phyloP scores from a whole-genome alignment of 2,797 vertebrate genomes.

The Odontamblyopus rebecca region DNA sequence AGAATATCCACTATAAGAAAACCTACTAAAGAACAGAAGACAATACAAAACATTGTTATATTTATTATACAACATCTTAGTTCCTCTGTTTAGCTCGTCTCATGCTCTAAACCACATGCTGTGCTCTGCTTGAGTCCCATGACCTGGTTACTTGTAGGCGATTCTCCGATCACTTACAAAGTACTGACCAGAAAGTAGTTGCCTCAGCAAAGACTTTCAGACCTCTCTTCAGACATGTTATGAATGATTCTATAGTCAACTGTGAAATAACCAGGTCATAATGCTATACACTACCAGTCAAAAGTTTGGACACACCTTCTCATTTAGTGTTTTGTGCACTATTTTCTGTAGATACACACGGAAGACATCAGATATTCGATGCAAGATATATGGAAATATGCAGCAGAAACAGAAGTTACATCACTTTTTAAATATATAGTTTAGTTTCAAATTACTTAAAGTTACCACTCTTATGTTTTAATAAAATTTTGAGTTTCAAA shows the following conservation, averaged over 20 bases:
- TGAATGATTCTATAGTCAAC: background rate
- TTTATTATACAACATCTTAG: background rate
- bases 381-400: too few relatives aligned
- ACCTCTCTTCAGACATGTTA: background rate
- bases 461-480: too few relatives aligned
- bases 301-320: too few relatives aligned
- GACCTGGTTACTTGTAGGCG: conserved; percentile 10
- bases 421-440: too few relatives aligned
- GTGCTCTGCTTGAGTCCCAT: background rate
- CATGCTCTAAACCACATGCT: conserved; percentile 4
- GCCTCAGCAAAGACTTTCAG: conserved; percentile 10
- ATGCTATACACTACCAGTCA: background rate
- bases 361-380: too few relatives aligned
- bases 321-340: too few relatives aligned
- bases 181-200: background rate
- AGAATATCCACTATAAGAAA: background rate
- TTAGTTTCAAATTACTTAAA: too few relatives aligned
- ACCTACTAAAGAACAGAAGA: background rate
- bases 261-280: background rate
- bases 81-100: background rate
- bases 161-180: conserved; percentile 3
- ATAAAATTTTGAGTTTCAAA: too few relatives aligned
- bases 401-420: too few relatives aligned
- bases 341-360: too few relatives aligned
- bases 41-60: background rate